Evolutionary conservation across 1,140 invertebrate species (phyloP).

Genomic region (Chionoecetes opilio): DNA sequence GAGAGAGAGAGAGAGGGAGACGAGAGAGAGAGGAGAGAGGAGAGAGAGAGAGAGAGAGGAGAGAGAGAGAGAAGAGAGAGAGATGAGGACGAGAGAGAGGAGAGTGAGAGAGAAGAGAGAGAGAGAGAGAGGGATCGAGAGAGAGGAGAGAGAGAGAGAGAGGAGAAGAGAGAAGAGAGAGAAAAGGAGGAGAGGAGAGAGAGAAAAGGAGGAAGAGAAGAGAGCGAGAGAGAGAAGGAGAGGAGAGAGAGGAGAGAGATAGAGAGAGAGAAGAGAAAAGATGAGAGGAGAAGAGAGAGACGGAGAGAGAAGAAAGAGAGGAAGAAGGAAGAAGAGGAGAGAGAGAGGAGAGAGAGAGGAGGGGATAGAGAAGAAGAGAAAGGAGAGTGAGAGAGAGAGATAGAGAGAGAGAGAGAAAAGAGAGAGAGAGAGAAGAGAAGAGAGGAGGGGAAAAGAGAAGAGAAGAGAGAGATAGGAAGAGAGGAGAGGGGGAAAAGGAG

Average conservation of each 20-base stretch:
- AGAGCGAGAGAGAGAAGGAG: too few relatives aligned
- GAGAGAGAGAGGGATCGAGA: too few relatives aligned
- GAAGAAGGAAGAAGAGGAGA: not conserved
- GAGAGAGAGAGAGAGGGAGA: too few relatives aligned
- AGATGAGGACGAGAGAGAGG: not conserved
- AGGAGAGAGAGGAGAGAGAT: too few relatives aligned
- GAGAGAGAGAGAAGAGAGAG: not conserved
- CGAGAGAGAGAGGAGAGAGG: not conserved
- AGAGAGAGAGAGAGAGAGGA: not conserved
- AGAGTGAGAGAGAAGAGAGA: too few relatives aligned
- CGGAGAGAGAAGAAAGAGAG: not conserved
- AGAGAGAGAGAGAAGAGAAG: not conserved
- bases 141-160: too few relatives aligned
- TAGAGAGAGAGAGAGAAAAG: not conserved
- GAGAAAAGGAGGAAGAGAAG: too few relatives aligned
- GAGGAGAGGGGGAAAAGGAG: not conserved
- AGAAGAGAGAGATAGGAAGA: not conserved
- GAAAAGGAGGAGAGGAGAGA: too few relatives aligned
- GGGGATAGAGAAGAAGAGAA: not conserved
- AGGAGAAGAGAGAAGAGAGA: too few relatives aligned
- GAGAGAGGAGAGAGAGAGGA: not conserved
- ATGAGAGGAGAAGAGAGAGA: not conserved
- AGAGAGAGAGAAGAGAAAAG: too few relatives aligned
- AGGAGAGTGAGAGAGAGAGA: not conserved
- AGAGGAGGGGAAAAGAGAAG: not conserved